A percentile compares a stretch with the other conserved stretches of the same genome.
These are phyloP conservation scores for Euborellia annulipes DNA, from an alignment of 1,140 invertebrate genomes.

Conservation along the genomic window DNA sequence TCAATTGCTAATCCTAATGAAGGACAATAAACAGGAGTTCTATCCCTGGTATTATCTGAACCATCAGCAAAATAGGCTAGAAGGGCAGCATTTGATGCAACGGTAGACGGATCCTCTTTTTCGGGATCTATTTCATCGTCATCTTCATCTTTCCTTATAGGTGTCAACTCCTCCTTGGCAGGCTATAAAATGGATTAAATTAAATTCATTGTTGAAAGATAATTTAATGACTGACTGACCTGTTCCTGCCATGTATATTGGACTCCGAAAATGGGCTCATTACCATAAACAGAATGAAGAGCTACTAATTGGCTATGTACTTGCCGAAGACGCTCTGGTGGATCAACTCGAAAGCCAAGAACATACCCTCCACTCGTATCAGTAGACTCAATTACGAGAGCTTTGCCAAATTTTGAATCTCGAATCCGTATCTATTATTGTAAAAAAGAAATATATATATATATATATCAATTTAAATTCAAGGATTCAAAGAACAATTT, in stretches of 20 bases:
- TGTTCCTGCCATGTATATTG: constrained; percentile 51
- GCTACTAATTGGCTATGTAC: constrained; percentile 72
- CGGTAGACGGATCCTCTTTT: constrained; percentile 51
- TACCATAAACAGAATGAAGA: constrained; percentile 62
- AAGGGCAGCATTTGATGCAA: constrained; percentile 55
- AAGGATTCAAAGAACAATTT: constrained; percentile 32
- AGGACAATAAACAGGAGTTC: constrained; percentile 51
- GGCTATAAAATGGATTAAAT: constrained; percentile 11
- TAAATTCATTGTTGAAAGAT: too few species aligned
- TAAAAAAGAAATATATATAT: constrained; percentile 8
- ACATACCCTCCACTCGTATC: constrained; percentile 79
- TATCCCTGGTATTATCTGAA: constrained; percentile 28
- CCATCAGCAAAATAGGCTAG: constrained; percentile 65
- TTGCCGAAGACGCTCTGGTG: constrained; percentile 59
- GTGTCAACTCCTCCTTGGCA: constrained; percentile 7
- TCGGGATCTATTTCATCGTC: constrained; percentile 48
- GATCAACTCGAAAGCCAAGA: constrained; percentile 88
- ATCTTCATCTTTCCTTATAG: constrained; percentile 26
- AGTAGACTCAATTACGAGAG: constrained; percentile 78
- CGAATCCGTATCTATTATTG: constrained; percentile 75
- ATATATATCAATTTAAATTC: not conserved
- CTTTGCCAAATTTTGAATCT: constrained; percentile 91
- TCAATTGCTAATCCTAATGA: constrained; percentile 74
- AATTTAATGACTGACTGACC: constrained; percentile 27
- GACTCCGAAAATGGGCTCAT: constrained; percentile 82